These are phyloP conservation scores for Oligia latruncula DNA, from an alignment of 2,888 invertebrate genomes.

Conservation along the genomic window DNA sequence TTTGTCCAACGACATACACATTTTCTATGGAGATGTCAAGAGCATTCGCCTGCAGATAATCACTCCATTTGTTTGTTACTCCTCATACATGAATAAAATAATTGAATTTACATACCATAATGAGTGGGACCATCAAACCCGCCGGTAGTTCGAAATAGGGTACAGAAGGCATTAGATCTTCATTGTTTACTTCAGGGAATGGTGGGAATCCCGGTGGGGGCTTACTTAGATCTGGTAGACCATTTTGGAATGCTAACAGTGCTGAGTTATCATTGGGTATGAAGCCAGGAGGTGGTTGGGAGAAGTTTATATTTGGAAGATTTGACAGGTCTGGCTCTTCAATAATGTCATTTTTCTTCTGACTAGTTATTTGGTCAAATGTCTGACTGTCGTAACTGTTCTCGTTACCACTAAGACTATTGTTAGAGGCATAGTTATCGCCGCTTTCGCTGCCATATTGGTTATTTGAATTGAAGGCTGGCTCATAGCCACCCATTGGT, in stretches of 20 bases:
- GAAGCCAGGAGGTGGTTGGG: conserved; percentile 87
- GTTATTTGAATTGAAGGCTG: conserved; percentile 79
- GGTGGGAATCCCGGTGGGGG: conserved; percentile 95
- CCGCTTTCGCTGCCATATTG: conserved; percentile 85
- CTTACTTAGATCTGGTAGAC: conserved; percentile 95
- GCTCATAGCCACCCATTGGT: conserved; percentile 79
- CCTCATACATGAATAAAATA: conserved; percentile 16
- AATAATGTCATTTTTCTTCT: conserved; percentile 74
- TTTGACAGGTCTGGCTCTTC: conserved; percentile 81
- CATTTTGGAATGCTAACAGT: conserved; percentile 88
- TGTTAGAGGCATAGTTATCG: conserved; percentile 85
- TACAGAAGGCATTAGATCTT: conserved; percentile 96
- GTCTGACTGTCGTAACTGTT: conserved; percentile 87
- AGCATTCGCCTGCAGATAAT: conserved; percentile 17
- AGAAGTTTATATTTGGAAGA: conserved; percentile 87
- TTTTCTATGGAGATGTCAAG: conserved; percentile 9
- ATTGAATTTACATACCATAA: conserved; percentile 91
- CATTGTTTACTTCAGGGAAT: conserved; percentile 87
- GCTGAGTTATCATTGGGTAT: conserved; percentile 75
- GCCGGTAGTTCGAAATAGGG: conserved; percentile 99
- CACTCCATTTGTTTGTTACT: conserved; percentile 44
- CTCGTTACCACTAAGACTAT: conserved; percentile 88
- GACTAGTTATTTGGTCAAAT: conserved; percentile 83
- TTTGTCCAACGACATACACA: conserved; percentile 1
- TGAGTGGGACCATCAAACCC: conserved; percentile 99